These are phyloP conservation scores for Crocidura indochinensis DNA, from an alignment of 2,797 vertebrate species.

Conservation along the genomic window DNA sequence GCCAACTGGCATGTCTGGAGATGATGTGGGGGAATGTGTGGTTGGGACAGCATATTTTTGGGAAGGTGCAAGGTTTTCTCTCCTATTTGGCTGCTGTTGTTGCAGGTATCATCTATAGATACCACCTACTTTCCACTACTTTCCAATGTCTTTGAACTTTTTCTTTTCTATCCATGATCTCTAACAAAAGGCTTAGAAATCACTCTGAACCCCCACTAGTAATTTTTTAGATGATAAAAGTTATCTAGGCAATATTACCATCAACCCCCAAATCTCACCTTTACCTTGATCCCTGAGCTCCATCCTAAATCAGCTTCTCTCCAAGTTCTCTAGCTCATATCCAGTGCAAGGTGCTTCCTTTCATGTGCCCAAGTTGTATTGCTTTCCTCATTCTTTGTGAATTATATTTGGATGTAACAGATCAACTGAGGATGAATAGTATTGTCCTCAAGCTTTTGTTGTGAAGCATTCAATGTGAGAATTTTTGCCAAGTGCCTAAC, in stretches of 20 bases:
- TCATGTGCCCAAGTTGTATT: background rate
- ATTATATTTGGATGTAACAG: background rate
- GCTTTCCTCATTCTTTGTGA: slow-evolving; percentile 29
- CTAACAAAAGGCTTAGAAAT: slow-evolving; percentile 53
- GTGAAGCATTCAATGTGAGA: background rate
- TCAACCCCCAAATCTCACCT: background rate
- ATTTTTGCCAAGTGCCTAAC: background rate
- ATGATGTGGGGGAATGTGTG: background rate
- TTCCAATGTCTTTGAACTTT: slow-evolving; percentile 34
- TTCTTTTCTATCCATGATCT: background rate
- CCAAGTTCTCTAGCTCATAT: background rate
- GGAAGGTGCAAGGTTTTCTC: background rate
- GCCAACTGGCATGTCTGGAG: slow-evolving; percentile 36
- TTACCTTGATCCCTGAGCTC: background rate
- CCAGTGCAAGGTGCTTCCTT: background rate
- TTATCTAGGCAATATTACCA: background rate
- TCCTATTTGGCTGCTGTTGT: background rate
- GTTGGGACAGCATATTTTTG: background rate
- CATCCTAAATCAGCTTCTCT: background rate
- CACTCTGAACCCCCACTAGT: background rate
- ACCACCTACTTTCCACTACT: too few species aligned
- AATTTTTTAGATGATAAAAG: slow-evolving; percentile 59
- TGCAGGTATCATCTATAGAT: background rate
- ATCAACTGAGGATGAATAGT: background rate
- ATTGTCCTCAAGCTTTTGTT: background rate